Base-by-base conservation (phyloP, 1,140 invertebrate species). In the Liolophura sinensis region DNA sequence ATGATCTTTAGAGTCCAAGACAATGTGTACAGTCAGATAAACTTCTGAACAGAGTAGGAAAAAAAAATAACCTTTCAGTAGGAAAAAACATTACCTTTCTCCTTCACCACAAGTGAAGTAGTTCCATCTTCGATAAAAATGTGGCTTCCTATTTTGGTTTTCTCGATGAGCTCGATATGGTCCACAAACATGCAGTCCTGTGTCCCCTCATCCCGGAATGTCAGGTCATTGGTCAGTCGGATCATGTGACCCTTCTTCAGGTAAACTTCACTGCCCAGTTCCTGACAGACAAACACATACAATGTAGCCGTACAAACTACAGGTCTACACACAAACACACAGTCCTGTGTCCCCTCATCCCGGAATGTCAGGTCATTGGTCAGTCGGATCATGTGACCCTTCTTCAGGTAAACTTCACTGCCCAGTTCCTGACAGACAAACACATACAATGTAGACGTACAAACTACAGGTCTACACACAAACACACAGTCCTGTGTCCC, bases 381-480 rank as follows among this genome's bases (percentile, higher is more conserved):
- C 18, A 99, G 80, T 74, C 92, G 93, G 72, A 99, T 92, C 6
- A 85, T 89, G 18, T 91, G 90, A 50, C 94, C 95, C 76, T 91
- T 92, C 66, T 91, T 90, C 65, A 99, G 85, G 84, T 96, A 94
- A 16, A 98, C 89, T 87, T 99, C 97, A 52, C 93, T 64, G 60
- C 70, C 70, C 24, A 76, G 63, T 61, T 74, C 73, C 77, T 79
- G 50, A 46, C 62, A 56, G 49, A n/a, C 63, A 40, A 49, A 3
- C n/a, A 55, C 25, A 67, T 24, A 40, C 31, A 40, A 9, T 40
- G 31, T n/a, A n/a, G n/a, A n/a, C n/a, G n/a, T n/a, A 50, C n/a
- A 50, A 15, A 16, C 24, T 56, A 22, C 15, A 56, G 12, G 15
- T 56, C 11, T 56, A 16, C n/a, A n/a, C 0, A 94, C 89, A 78